Percentiles rank a stretch among this genome's conserved stretches.
These are phyloP conservation scores for Coregonus clupeaformis DNA, from an alignment of 2,113 vertebrate species.

Conservation along the genomic window DNA sequence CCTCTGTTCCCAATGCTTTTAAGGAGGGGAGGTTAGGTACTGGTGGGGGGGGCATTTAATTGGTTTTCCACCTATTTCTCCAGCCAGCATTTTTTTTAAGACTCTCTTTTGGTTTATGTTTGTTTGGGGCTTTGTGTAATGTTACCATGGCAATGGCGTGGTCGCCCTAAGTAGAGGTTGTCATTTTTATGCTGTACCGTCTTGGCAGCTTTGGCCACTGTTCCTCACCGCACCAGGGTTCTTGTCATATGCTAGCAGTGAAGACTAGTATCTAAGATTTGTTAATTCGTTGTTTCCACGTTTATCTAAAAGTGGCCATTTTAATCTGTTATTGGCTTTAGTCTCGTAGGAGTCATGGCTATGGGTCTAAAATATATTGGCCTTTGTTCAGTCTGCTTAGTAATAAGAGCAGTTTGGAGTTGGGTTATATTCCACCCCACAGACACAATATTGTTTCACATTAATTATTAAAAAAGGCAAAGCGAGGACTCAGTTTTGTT, in stretches of 20 bases:
- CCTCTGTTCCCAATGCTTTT: too few species aligned
- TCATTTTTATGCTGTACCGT: not conserved
- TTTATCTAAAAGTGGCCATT: not conserved
- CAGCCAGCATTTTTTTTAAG: not conserved
- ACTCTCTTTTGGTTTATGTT: not conserved
- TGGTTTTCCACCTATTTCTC: constrained; percentile 14
- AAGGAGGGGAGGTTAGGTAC: too few species aligned
- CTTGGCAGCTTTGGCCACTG: not conserved
- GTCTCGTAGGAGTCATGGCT: not conserved
- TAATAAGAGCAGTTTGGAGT: too few species aligned
- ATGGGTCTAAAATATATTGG: not conserved
- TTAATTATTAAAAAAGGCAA: too few species aligned
- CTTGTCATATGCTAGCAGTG: not conserved
- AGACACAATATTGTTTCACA: too few species aligned
- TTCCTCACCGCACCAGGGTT: not conserved
- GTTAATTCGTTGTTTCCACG: not conserved
- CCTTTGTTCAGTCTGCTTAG: not conserved
- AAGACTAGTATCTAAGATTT: not conserved
- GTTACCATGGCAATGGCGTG: constrained; percentile 24
- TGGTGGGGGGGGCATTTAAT: not conserved
- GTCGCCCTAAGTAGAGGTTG: not conserved
- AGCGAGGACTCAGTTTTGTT: too few species aligned
- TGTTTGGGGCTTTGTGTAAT: constrained; percentile 21
- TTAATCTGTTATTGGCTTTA: not conserved
- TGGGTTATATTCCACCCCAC: not conserved